Evolutionary conservation across 2,888 invertebrate genomes (phyloP).

Genomic region (Conomelus anceps): DNA sequence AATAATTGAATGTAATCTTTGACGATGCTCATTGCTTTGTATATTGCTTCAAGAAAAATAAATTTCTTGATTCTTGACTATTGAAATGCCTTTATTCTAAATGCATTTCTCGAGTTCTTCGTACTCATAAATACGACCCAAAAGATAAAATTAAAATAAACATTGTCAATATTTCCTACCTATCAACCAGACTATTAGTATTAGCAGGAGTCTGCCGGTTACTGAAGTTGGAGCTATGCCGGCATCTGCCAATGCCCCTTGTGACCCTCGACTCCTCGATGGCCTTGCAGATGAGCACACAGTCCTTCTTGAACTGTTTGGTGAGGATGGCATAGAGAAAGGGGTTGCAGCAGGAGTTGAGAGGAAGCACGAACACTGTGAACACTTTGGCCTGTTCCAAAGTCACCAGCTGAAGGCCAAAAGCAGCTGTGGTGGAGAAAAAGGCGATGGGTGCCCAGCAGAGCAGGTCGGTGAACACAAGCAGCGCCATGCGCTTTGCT

Average conservation of each 20-base stretch:
- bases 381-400: conserved; percentile 92
- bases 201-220: conserved; percentile 81
- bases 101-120: too few species aligned
- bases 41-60: too few species aligned
- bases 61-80: too few species aligned
- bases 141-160: too few species aligned
- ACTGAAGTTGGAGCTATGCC: conserved; percentile 81
- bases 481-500: conserved; percentile 91
- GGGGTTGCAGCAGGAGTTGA: conserved; percentile 97
- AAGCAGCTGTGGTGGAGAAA: conserved; percentile 87
- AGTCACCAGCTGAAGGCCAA: conserved; percentile 82
- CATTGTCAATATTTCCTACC: too few species aligned
- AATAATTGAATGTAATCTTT: too few species aligned
- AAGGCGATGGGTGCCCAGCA: conserved; percentile 99
- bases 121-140: too few species aligned
- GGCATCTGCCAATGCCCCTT: conserved; percentile 75
- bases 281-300: conserved; percentile 89
- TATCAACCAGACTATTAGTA: conserved; percentile 74
- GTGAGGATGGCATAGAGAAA: conserved; percentile 96
- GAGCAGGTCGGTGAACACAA: conserved; percentile 94
- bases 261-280: conserved; percentile 91
- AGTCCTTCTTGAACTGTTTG: conserved; percentile 96
- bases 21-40: too few species aligned
- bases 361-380: conserved; percentile 89
- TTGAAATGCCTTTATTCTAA: too few species aligned